These are phyloP conservation scores for Lepidurus apus DNA, from an alignment of 1,140 invertebrate species.

Conservation along the genomic window DNA sequence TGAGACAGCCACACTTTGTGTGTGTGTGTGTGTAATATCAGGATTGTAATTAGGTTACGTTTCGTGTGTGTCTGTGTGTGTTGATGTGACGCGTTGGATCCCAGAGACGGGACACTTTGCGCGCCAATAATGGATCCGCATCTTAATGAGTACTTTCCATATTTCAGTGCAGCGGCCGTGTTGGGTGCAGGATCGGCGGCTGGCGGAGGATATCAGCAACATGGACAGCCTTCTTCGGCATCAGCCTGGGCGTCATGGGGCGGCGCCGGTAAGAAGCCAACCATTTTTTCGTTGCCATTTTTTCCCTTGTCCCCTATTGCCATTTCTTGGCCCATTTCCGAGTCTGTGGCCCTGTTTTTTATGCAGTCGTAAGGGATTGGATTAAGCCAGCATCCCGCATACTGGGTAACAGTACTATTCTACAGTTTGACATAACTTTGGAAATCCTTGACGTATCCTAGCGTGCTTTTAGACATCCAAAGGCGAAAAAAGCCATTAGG, in stretches of 20 bases:
- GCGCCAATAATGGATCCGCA: conserved; percentile 6
- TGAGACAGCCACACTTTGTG: background rate
- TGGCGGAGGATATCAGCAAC: background rate
- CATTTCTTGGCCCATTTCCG: background rate
- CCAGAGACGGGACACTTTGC: background rate
- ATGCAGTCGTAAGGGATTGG: background rate
- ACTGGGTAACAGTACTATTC: background rate
- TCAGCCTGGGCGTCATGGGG: conserved; percentile 9
- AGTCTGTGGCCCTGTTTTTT: background rate
- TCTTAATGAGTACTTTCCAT: conserved; percentile 16
- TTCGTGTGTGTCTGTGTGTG: background rate
- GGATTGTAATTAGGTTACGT: conserved; percentile 2
- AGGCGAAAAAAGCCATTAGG: too few relatives aligned
- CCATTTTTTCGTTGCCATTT: background rate
- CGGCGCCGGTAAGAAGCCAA: conserved; percentile 13
- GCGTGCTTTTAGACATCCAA: too few relatives aligned
- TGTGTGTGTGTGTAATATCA: background rate
- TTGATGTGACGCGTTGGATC: background rate
- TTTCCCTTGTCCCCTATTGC: background rate
- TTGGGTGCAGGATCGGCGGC: conserved; percentile 12
- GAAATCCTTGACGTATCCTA: too few relatives aligned
- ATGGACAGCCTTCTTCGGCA: background rate
- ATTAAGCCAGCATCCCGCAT: background rate
- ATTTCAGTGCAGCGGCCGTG: conserved; percentile 8
- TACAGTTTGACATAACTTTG: too few relatives aligned